A percentile compares a stretch with the other conserved stretches of the same genome.
These are phyloP conservation scores for Drosophila oshimai DNA, from an alignment of 1,140 invertebrate species.

Conservation along the genomic window DNA sequence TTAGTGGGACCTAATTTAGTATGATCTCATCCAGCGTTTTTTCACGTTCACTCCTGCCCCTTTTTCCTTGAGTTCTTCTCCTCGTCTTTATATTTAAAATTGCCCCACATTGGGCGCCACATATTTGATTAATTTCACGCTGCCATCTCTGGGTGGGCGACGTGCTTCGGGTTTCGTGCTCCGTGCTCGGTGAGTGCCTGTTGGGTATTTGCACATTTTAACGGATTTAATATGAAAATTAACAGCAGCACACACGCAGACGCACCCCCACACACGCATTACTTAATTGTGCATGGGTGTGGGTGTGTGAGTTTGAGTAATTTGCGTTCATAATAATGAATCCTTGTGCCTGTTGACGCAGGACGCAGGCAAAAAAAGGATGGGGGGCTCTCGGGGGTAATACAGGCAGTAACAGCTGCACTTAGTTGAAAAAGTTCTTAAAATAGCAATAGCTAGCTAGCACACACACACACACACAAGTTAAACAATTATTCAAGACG, in stretches of 20 bases:
- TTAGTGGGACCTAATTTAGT: no score
- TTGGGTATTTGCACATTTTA: conserved; percentile 79
- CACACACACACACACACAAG: conserved; percentile 25
- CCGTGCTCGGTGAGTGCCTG: conserved; percentile 56
- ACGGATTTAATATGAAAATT: conserved; percentile 82
- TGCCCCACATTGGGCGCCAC: not conserved
- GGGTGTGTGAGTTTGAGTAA: conserved; percentile 56
- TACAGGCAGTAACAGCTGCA: conserved; percentile 59
- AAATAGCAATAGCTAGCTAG: conserved; percentile 54
- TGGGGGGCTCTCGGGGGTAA: not conserved
- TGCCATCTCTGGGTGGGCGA: not conserved
- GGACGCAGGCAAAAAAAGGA: conserved; percentile 9
- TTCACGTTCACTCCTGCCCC: no score
- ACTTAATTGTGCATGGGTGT: conserved; percentile 33
- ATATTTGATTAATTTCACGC: conserved; percentile 1
- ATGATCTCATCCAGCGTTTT: no score
- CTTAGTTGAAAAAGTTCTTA: conserved; percentile 77
- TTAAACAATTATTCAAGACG: conserved; percentile 80
- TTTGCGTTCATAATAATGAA: conserved; percentile 76
- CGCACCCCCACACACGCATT: conserved; percentile 8
- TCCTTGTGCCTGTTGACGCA: conserved; percentile 41
- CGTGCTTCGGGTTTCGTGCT: conserved; percentile 10
- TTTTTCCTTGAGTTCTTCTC: no score
- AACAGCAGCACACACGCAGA: conserved; percentile 49
- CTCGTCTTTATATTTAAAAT: no score